These are phyloP conservation scores for Peromyscus attwateri DNA, from an alignment of 2,797 vertebrate genomes.

Conservation along the genomic window DNA sequence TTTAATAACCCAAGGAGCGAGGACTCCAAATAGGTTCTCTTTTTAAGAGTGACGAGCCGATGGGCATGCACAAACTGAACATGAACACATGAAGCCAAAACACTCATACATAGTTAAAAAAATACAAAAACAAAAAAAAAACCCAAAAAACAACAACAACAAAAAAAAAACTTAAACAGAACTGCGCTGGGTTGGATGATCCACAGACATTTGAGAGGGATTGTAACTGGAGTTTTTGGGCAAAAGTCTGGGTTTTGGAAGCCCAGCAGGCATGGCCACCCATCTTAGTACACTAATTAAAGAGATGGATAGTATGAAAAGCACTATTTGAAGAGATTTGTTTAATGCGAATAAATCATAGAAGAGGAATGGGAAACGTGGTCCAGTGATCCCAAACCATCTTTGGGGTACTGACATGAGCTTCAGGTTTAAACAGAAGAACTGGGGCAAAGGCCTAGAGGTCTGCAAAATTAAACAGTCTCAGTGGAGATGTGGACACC, in stretches of 20 bases:
- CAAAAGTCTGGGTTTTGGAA: too few species aligned
- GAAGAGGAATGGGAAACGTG: background rate
- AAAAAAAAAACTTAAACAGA: background rate
- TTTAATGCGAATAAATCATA: background rate
- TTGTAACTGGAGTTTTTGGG: background rate
- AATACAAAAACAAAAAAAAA: too few species aligned
- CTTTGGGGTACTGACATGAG: background rate
- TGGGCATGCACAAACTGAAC: too few species aligned
- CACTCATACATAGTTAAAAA: background rate
- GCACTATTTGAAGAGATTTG: background rate
- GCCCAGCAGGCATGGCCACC: background rate
- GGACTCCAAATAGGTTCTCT: background rate
- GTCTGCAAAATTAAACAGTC: background rate
- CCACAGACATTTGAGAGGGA: background rate
- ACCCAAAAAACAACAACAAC: too few species aligned
- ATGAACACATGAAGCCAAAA: background rate
- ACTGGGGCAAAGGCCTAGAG: background rate
- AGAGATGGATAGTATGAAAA: too few species aligned
- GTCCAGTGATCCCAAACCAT: background rate
- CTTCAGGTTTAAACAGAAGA: background rate
- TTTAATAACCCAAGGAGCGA: slow-evolving; percentile 2
- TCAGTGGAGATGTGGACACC: background rate
- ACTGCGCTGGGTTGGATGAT: background rate
- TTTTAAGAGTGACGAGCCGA: background rate
- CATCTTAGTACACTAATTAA: background rate